Base-by-base conservation (phyloP, 1,140 invertebrate species). In the Leptopilina clavipes region DNA sequence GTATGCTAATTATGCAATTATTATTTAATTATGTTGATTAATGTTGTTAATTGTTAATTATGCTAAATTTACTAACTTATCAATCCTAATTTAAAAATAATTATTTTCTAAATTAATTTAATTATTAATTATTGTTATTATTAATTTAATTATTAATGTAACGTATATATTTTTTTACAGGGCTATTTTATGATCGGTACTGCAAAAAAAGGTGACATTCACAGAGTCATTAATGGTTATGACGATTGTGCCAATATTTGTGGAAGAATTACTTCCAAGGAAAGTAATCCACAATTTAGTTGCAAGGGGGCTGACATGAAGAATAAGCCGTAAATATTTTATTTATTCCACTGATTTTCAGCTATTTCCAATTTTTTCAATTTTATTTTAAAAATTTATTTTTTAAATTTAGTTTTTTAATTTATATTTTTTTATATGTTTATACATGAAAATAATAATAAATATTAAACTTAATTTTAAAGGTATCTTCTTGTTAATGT, bases 201-300 rank as follows among this genome's bases (percentile, higher is more conserved):
- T 70, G 86, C 90, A n/a, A 86, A 86, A 52, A 87, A 93, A 78
- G 92, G 92, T 5, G 92, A 94, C 79, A 89, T 93, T 45, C 89
- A 91, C 77, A 87, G 94, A 19, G 86, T 95, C 12, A 84, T 94
- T 44, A 92, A 94, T 85, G 94, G 94, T 10, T 93, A 93, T 77
- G 94, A 95, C 82, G 92, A 93, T 80, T 94, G 93, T 83, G 94
- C 92, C 3, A 93, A 94, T 82, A 88, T 94, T 70, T 95, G 94
- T 83, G 93, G 94, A 7, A 89, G 88, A 59, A 79, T 89, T 25
- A 91, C 89, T 9, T 18, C 71, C 0, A 82, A 83, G n/a, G 81
- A 87, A 48, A 84, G 79, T 75, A 70, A 90, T 77, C 82, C 88
- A 12, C 59, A 82, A 52, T 86, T 87, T 25, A 74, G 75, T n/a